Conservation (phyloP, 2,797 vertebrate species). For the Acrocephalus scirpaceus region DNA sequence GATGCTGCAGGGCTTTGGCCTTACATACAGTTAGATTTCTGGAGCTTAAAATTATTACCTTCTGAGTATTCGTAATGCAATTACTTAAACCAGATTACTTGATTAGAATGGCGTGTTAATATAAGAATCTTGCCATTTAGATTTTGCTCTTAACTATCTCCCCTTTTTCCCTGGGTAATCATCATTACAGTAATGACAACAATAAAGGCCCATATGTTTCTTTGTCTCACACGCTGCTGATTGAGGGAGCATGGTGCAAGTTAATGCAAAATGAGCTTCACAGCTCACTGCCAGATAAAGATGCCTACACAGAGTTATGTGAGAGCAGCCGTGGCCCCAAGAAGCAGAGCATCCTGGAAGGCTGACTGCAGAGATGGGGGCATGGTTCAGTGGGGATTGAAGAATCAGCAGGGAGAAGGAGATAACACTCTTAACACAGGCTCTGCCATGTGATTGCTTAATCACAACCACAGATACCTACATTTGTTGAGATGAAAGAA, state of each 20-base stretch:
- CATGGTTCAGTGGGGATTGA: fast-evolving
- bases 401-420: neutral
- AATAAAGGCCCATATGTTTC: constrained; percentile 38
- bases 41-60: neutral
- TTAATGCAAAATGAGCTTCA: neutral
- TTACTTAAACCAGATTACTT: constrained; percentile 36
- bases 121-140: neutral
- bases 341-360: neutral
- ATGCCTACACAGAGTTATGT: neutral
- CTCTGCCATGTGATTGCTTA: neutral
- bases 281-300: neutral
- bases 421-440: neutral
- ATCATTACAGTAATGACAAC: constrained; percentile 27
- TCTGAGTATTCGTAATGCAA: constrained; percentile 13
- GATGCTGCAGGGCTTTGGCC: neutral
- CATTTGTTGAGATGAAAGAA: neutral
- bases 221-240: neutral
- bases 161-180: constrained; percentile 34
- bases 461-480: neutral
- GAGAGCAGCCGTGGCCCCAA: neutral
- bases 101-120: constrained; percentile 37
- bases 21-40: constrained; percentile 12
- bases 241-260: neutral
- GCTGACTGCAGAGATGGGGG: neutral
- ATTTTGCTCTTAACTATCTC: constrained; percentile 26